phyloP scores from a whole-genome alignment of 2,797 vertebrate genomes.

The Aeoliscus strigatus region DNA sequence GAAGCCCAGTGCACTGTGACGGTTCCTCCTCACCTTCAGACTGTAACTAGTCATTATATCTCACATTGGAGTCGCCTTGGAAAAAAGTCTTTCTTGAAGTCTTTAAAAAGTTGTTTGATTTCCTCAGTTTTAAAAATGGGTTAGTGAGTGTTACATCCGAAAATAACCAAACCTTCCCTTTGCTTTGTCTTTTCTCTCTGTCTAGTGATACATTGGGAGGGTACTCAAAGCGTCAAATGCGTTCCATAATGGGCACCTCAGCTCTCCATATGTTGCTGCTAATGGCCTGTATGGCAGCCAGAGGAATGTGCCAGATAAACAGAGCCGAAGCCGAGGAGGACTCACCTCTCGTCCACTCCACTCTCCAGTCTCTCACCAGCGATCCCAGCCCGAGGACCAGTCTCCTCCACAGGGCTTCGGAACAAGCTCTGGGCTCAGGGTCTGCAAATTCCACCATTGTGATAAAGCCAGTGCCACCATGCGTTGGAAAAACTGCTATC shows the following conservation, averaged over 20 bases:
- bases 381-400: conserved; percentile 15
- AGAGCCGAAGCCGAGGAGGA: conserved; percentile 42
- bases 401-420: background rate
- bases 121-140: background rate
- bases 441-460: conserved; percentile 19
- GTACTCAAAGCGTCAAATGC: conserved; percentile 47
- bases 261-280: conserved; percentile 74
- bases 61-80: conserved; percentile 62
- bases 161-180: conserved; percentile 13
- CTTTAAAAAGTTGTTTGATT: conserved; percentile 49
- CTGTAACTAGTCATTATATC: conserved; percentile 56
- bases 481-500: conserved; percentile 72
- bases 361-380: conserved; percentile 44
- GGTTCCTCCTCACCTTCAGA: conserved; percentile 36
- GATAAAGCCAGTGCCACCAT: conserved; percentile 39
- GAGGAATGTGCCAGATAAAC: conserved; percentile 79
- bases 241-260: conserved; percentile 75
- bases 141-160: conserved; percentile 2
- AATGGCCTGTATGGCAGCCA: conserved; percentile 67
- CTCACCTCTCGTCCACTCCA: conserved; percentile 36
- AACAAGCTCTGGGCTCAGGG: conserved; percentile 11
- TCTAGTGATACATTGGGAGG: conserved; percentile 38
- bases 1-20: conserved; percentile 24
- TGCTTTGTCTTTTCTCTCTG: conserved; percentile 23
- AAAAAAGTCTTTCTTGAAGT: conserved; percentile 68